Base-by-base conservation (phyloP, 2,113 vertebrate genomes). In the Rhagologus leucostigma region DNA sequence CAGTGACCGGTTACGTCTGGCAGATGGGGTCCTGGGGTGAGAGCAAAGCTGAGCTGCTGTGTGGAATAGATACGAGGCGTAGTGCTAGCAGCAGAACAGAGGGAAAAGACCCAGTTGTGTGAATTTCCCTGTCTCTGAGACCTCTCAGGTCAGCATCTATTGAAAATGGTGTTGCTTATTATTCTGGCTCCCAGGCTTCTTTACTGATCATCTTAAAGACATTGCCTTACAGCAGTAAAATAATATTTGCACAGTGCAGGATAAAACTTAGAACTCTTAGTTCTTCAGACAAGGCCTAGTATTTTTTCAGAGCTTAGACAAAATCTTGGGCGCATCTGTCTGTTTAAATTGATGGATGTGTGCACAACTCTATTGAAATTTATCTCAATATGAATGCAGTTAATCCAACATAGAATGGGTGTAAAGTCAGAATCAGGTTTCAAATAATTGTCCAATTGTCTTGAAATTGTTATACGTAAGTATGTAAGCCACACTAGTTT, bases 341-440 rank as follows among this genome's bases (percentile, higher is more conserved):
- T 81, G 30, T 63, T 92, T 92, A 71, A 84, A 78, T 46, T 86
- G 90, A 92, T 56, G 73, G 65, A 94, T 89, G 65, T 46, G 41
- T 57, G 73, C 60, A 87, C 85, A 79, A 90, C 56, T 81, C 77
- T 32, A 60, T 5, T 84, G 94, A 93, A 93, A 84, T 47, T 70
- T 82, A 60, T 64, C 69, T 88, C 84, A 47, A 39, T 71, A 75
- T 70, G 93, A 95, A 94, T 76, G 69, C 53, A 84, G 70, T 82
- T 94, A 91, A 44, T 73, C 37, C 26, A 84, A 75, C 30, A 64
- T 0, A 82, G 74, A 92, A 87, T 0, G 2, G 35, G 9, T 75
- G 49, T 81, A 84, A 93, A 96, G 42, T 37, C 57, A 91, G 75
- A 84, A 87, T 84, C 14, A 52, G 39, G 39, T 87, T 82, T 53